phyloP scores from a whole-genome alignment of 2,113 vertebrate species.

The Todiramphus chloris region DNA sequence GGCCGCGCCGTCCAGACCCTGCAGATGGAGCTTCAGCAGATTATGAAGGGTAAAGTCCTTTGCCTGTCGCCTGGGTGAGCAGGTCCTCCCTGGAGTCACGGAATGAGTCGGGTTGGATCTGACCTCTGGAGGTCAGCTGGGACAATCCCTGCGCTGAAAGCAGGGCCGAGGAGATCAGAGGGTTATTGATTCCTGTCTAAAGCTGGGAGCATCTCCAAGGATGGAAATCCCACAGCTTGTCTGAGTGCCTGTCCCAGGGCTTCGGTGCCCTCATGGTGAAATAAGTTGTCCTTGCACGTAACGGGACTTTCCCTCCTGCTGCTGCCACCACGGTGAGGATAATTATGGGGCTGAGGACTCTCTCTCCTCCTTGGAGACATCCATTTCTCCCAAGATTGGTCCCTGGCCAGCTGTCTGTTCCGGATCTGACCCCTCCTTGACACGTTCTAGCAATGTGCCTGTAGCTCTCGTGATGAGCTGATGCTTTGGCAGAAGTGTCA shows the following conservation, averaged over 20 bases:
- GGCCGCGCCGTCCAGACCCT: slow-evolving; percentile 94
- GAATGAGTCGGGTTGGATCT: not conserved
- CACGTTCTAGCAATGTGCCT: not conserved
- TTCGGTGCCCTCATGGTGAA: fast-evolving
- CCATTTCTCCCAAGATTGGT: not conserved
- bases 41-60: slow-evolving; percentile 90
- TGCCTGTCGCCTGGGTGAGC: not conserved
- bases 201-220: not conserved
- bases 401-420: not conserved
- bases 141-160: not conserved
- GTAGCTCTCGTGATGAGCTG: not conserved
- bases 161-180: not conserved
- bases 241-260: not conserved
- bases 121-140: not conserved
- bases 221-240: not conserved
- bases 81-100: not conserved
- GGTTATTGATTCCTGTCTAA: fast-evolving
- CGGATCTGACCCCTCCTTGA: not conserved
- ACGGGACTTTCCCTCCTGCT: not conserved
- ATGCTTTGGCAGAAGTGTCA: not conserved
- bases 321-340: not conserved
- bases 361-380: not conserved
- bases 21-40: slow-evolving; percentile 98
- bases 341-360: not conserved
- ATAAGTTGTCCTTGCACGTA: fast-evolving